Evolutionary conservation across 1,140 invertebrate species (phyloP).

Genomic region (Chlorops oryzae): DNA sequence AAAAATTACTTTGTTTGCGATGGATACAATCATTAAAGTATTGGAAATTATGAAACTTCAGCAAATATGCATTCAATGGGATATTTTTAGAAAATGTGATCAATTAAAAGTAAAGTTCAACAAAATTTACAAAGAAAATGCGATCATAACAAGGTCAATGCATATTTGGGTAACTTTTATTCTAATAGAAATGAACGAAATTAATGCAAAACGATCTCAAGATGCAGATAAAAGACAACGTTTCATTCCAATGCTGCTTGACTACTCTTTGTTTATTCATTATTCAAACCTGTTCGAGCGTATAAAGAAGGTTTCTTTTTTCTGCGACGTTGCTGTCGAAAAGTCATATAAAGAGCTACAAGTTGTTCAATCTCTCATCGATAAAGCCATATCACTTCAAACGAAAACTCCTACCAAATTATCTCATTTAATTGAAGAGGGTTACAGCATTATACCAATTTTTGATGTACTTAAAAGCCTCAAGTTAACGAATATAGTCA

Average conservation of each 20-base stretch:
- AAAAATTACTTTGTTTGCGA: background rate
- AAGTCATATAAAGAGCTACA: slow-evolving; percentile 2
- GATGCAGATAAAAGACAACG: background rate
- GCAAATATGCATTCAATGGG: background rate
- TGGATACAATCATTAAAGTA: background rate
- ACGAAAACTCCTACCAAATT: slow-evolving; percentile 1
- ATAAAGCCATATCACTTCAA: background rate
- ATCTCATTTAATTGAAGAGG: slow-evolving; percentile 2
- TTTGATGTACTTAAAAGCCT: slow-evolving; percentile 23
- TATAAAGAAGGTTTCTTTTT: background rate
- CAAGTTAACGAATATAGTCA: slow-evolving; percentile 17
- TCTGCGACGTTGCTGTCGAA: background rate
- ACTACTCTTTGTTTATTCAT: slow-evolving; percentile 18
- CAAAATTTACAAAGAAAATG: background rate
- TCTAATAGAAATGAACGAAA: background rate
- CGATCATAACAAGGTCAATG: background rate
- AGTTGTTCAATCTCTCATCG: background rate
- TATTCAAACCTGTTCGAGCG: background rate
- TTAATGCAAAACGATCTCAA: background rate
- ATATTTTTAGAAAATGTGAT: background rate
- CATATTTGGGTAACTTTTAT: background rate
- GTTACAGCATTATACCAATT: background rate
- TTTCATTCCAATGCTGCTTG: slow-evolving; percentile 10
- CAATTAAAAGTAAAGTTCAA: background rate
- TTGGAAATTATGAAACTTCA: background rate